Conservation (phyloP, 2,797 vertebrate species). For the Sebastes jordani region DNA sequence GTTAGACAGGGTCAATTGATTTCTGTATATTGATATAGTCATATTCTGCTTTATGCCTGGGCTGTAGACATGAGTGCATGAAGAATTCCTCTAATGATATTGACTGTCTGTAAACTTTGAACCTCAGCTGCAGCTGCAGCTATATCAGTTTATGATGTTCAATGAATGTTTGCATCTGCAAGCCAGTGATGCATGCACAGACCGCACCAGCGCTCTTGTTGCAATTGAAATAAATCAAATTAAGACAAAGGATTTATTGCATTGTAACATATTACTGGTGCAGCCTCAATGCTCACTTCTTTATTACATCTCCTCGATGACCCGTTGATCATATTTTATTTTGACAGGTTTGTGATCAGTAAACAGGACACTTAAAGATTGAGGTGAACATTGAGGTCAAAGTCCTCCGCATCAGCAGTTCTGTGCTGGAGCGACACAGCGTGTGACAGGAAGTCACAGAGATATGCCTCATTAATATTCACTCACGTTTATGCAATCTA, state of each 20-base stretch:
- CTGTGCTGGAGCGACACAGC: constrained; percentile 34
- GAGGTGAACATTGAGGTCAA: constrained; percentile 49
- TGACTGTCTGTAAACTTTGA: constrained; percentile 48
- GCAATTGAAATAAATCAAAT: neutral
- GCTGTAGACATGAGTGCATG: neutral
- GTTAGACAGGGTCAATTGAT: constrained; percentile 14
- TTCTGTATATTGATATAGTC: neutral
- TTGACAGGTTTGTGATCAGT: constrained; percentile 45
- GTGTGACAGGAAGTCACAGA: constrained; percentile 69
- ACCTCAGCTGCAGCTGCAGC: constrained; percentile 1
- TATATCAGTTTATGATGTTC: constrained; percentile 48
- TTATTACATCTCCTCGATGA: neutral
- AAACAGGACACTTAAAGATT: constrained; percentile 50
- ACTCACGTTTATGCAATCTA: constrained; percentile 9
- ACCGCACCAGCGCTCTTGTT: neutral
- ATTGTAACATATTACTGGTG: neutral
- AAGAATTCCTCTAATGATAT: neutral
- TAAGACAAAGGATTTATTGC: neutral
- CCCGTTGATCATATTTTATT: constrained; percentile 29
- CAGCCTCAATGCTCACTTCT: neutral
- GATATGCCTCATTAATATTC: constrained; percentile 71
- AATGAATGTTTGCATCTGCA: constrained; percentile 43
- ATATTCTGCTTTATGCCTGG: neutral
- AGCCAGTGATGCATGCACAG: constrained; percentile 1
- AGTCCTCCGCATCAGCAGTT: constrained; percentile 76